Percentiles rank a stretch among this genome's conserved stretches.
phyloP scores from a whole-genome alignment of 2,888 invertebrate species.

The Agrochola circellaris region DNA sequence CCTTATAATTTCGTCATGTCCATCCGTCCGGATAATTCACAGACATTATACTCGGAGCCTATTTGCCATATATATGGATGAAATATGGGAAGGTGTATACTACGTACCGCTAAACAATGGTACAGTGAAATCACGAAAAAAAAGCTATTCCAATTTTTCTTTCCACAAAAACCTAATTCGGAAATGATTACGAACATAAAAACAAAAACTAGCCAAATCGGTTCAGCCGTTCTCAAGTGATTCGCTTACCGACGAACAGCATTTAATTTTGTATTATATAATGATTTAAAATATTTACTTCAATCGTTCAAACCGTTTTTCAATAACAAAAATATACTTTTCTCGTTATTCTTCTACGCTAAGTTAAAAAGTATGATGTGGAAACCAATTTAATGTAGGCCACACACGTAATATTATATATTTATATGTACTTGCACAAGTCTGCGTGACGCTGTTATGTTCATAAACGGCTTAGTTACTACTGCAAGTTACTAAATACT shows the following conservation, averaged over 20 bases:
- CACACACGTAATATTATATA: not conserved
- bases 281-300: not conserved
- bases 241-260: not conserved
- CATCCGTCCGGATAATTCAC: not conserved
- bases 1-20: not conserved
- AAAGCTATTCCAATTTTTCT: not conserved
- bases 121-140: not conserved
- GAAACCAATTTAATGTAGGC: not conserved
- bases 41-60: not conserved
- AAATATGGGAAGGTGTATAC: not conserved
- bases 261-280: not conserved
- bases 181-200: not conserved
- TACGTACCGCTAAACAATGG: not conserved
- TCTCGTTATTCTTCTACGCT: conserved; percentile 1
- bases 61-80: not conserved
- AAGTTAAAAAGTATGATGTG: not conserved
- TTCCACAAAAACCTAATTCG: too few species aligned
- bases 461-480: not conserved
- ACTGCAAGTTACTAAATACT: not conserved
- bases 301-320: not conserved
- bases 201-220: not conserved
- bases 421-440: not conserved
- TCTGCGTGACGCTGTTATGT: not conserved
- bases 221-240: not conserved
- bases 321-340: conserved; percentile 21